A percentile compares a stretch with the other conserved stretches of the same genome.
These are phyloP conservation scores for Polymixis flavicincta DNA, from an alignment of 2,888 invertebrate genomes.

Conservation along the genomic window DNA sequence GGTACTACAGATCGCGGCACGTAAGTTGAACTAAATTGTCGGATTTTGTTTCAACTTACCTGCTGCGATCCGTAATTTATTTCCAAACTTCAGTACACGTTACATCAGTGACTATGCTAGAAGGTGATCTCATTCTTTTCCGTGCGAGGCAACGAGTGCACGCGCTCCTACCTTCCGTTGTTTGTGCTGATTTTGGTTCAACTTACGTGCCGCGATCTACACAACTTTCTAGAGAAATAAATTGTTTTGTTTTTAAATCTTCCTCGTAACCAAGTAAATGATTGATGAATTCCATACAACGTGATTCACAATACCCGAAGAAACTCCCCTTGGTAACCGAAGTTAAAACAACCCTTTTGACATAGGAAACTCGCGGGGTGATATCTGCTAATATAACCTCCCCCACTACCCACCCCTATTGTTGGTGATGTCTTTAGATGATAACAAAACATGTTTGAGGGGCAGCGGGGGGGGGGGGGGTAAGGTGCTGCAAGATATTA, in stretches of 20 bases:
- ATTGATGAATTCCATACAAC: not conserved
- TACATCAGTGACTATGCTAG: too few species aligned
- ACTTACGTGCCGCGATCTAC: too few species aligned
- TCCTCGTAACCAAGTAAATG: not conserved
- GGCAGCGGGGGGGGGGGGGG: not conserved
- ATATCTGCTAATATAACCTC: conserved; percentile 69
- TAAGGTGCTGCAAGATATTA: conserved; percentile 28
- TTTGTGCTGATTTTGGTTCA: too few species aligned
- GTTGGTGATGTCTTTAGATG: conserved; percentile 57
- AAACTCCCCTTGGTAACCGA: conserved; percentile 56
- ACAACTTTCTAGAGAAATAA: too few species aligned
- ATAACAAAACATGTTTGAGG: conserved; percentile 45
- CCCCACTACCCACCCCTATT: conserved; percentile 53
- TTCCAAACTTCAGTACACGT: too few species aligned
- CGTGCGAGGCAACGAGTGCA: too few species aligned
- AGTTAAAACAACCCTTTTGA: conserved; percentile 69
- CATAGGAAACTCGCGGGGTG: conserved; percentile 68
- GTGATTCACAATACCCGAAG: conserved; percentile 9
- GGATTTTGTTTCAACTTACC: too few species aligned
- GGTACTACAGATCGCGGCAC: too few species aligned
- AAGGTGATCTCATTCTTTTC: too few species aligned
- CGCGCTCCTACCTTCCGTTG: too few species aligned
- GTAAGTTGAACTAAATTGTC: too few species aligned
- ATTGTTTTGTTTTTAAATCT: not conserved
- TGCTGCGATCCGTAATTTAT: too few species aligned